Base-by-base conservation (phyloP, 2,888 invertebrate genomes). In the Andrena dorsata region DNA sequence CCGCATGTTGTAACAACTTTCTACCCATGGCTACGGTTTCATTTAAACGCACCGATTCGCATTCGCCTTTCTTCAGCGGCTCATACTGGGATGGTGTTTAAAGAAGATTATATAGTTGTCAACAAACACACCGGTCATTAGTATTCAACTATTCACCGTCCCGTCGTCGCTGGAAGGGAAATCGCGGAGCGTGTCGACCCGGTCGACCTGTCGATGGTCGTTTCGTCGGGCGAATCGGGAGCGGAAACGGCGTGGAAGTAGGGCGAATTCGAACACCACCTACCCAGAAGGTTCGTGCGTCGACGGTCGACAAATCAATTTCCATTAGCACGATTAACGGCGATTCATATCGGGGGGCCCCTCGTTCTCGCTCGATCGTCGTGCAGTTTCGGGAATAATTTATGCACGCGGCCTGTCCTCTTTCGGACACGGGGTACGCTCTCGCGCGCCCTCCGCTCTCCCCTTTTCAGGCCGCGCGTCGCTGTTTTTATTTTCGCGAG, bases 271-370 rank as follows among this genome's bases (percentile, higher is more conserved):
- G 23, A 16, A 26, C 61, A 8, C 64, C 73, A 69, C 51, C 73
- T 80, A 80, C 51, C 30, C 63, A 13, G 66, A 71, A 68, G 49
- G n/a, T 32, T 65, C 23, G 51, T 30, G 66, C 60, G 41, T 72
- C 74, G 74, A 32, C 41, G 47, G 64, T 56, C 75, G 75, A 77
- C 83, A 82, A 88, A 88, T 88, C 88, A 85, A 83, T 85, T 88
- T 88, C 85, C 87, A 88, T 88, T 88, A 86, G 83, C 87, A 65
- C 86, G 86, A 88, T 87, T 88, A 88, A 84, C 71, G 80, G 56
- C 86, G 88, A 87, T 88, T 86, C 88, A 79, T 83, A 83, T 79
- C 79, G 79, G 28, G 79, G 28, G 53, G 41, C 35, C 30, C 30
- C 60, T 68, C 61, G 78, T 72, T 73, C 61, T 64, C 69, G 68